Base-by-base conservation (phyloP, 2,113 vertebrate genomes). In the Strigops habroptila region DNA sequence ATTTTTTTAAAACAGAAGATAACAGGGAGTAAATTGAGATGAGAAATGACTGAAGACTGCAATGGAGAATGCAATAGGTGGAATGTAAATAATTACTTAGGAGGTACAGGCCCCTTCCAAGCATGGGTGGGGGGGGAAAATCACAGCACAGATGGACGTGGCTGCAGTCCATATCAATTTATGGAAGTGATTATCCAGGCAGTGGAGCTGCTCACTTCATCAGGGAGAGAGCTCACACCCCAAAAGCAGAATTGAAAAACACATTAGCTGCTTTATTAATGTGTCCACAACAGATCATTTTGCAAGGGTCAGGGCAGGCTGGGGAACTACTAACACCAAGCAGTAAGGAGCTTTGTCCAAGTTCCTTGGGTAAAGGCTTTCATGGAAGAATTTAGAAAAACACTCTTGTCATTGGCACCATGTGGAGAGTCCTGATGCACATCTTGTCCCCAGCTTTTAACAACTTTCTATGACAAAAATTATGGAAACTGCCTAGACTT, bases 51-150 rank as follows among this genome's bases (percentile, higher is more conserved):
- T 76, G 30, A 78, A 85, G 90, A 67, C 15, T 76, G 79, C 82
- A 83, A 60, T 31, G 35, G 60, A 68, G 86, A 91, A 94, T 67
- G 88, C 79, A 83, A 67, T 86, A 93, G 87, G 88, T 96, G 86
- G 91, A 90, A 95, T 93, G 94, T 91, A 96, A 96, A 96, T 95
- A 96, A 94, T 95, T 90, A 94, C 90, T 82, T 77, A 51, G 93
- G 79, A 96, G 79, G 60, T 65, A 93, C 23, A 53, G 88, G 71
- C 53, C 85, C 82, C 92, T 93, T 79, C 59, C 51, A 94, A 80
- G 68, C 46, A 73, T 70, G 79, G 60, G 55, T 1, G 5, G 49
- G 46, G 39, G 81, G 57, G 78, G 65, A 62, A 91, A 91, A 95
- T 97, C 95, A 76, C 93, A 96, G 83, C 95, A 96, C 93, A 94